Percentiles rank a stretch among this genome's conserved stretches.
Conservation (phyloP, 2,888 invertebrate genomes). For the Sicus ferrugineus region DNA sequence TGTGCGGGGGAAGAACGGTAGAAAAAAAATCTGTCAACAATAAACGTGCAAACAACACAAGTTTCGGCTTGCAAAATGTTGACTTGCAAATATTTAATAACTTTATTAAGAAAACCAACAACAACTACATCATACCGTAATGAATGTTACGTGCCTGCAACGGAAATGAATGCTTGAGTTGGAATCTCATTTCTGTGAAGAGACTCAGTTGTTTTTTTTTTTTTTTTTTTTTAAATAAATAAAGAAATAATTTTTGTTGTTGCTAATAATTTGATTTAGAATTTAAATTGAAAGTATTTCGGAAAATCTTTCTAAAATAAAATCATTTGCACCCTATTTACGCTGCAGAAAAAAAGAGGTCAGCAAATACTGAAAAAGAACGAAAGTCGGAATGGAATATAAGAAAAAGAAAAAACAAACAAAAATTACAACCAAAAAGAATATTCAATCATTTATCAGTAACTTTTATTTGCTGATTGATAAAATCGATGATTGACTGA, state of each 20-base stretch:
- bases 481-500: too few relatives aligned
- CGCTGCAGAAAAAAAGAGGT: neutral
- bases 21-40: neutral
- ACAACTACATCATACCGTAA: neutral
- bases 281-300: neutral
- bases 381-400: neutral
- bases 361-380: neutral
- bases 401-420: neutral
- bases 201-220: too few relatives aligned
- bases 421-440: neutral
- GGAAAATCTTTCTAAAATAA: neutral
- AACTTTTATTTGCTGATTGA: too few relatives aligned
- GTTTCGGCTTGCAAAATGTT: neutral
- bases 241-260: neutral
- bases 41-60: neutral
- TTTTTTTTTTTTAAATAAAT: too few relatives aligned
- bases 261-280: neutral
- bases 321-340: too few relatives aligned
- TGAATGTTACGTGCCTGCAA: neutral
- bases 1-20: too few relatives aligned
- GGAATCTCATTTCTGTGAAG: too few relatives aligned
- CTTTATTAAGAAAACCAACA: neutral
- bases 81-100: neutral
- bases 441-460: too few relatives aligned
- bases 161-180: neutral